Evolutionary conservation across 1,140 invertebrate species (phyloP).

Genomic region (Pogonomyrmex californicus): DNA sequence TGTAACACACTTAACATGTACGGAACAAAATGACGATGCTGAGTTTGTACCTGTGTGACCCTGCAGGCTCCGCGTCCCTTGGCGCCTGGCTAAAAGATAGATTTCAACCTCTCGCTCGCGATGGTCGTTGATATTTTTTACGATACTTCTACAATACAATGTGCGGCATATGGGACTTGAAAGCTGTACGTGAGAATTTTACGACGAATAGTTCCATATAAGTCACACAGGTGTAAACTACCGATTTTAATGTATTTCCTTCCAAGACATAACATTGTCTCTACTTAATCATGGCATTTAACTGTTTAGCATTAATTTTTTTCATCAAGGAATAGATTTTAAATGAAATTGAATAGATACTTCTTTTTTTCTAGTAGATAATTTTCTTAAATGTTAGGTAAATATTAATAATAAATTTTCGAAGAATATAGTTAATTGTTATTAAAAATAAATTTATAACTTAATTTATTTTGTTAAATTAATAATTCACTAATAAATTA

Average conservation of each 20-base stretch:
- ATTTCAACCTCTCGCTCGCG: conserved; percentile 6
- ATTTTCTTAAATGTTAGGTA: neutral
- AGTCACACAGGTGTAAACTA: conserved; percentile 16
- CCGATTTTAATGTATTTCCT: conserved; percentile 7
- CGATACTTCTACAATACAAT: conserved; percentile 28
- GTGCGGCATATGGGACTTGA: neutral
- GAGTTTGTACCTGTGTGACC: conserved; percentile 49
- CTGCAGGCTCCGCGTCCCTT: neutral
- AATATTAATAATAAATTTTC: neutral
- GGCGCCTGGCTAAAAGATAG: conserved; percentile 6
- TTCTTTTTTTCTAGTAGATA: conserved; percentile 4
- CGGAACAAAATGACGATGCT: conserved; percentile 72
- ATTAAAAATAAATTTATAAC: neutral
- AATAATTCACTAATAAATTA: neutral
- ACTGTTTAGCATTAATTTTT: neutral
- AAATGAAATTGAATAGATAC: neutral
- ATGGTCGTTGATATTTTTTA: conserved; percentile 19
- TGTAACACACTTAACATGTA: conserved; percentile 79
- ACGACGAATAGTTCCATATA: neutral
- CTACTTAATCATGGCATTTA: neutral
- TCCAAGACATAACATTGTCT: conserved; percentile 3
- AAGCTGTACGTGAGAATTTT: conserved; percentile 4
- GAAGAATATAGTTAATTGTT: neutral
- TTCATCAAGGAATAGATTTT: neutral
- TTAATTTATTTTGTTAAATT: conserved; percentile 5